Evolutionary conservation across 2,797 vertebrate genomes (phyloP), one percentile per base, ranked within the genome.

Genomic region (Scolopax rusticola): DNA sequence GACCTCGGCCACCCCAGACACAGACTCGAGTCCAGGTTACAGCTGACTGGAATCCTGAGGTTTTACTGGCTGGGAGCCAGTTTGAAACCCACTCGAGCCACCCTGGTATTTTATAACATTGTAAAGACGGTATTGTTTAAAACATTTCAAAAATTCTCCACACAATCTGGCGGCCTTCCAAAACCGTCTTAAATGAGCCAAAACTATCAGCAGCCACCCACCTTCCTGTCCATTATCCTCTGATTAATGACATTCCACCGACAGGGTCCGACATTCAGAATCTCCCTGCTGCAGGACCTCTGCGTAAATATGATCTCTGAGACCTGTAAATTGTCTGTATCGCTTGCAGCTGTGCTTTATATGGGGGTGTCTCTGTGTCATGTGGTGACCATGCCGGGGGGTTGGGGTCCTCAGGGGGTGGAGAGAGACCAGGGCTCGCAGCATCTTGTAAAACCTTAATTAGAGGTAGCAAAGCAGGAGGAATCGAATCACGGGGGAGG

Each of bases 141-240:
- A 98, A 97, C 96, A 97, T 96, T 91, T 98, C 97, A 97, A 83
- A 97, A 97, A 97, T 98, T 83, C 90, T 96, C 96, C 96, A 43
- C 96, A 69, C 97, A 91, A 94, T 36, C 95, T 98, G 98, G 98
- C 97, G 90, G 97, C 73, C 95, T 87, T 93, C 98, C 98, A 98
- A 97, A 96, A 94, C 89, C 23, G 21, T 97, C 97, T 97, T 61
- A 96, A 98, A 98, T 97, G 97, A 98, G 97, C 97, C 98, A 97
- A 98, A 98, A 97, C 98, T 98, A 98, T 98, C 98, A 98, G 97
- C 97, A 98, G 92, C 98, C 98, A 97, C 98, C 98, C 98, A 98
- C 97, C 97, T 98, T 97, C 97, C 94, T 81, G 94, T 96, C 98
- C 94, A 70, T 84, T 93, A 89, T 65, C 79, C 95, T 88, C 97